Conservation (phyloP, 2,888 invertebrate genomes). For the Thysanoteuthis rhombus region DNA sequence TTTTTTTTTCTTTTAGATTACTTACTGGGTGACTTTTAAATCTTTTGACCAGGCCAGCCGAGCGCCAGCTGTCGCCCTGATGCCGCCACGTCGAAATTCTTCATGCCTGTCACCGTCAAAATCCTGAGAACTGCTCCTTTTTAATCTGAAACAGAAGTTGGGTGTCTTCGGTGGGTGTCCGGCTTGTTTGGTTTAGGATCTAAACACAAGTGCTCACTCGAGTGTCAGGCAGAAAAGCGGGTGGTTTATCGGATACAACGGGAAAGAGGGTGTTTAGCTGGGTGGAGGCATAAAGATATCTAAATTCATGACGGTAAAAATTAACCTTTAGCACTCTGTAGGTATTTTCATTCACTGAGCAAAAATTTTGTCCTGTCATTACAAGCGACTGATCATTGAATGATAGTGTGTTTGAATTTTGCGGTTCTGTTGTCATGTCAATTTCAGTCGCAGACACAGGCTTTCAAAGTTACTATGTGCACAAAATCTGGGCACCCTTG, state of each 20-base stretch:
- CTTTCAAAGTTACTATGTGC: no score
- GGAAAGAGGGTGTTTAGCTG: not conserved
- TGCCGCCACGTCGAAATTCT: conserved; percentile 75
- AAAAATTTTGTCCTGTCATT: no score
- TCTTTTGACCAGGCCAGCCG: conserved; percentile 75
- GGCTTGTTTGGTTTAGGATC: not conserved
- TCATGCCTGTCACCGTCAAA: conserved; percentile 61
- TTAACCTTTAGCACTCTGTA: no score
- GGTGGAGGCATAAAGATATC: not conserved
- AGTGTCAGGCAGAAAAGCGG: not conserved
- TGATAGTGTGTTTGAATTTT: no score
- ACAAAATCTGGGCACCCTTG: no score
- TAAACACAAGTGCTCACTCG: not conserved
- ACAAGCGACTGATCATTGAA: no score
- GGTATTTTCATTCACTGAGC: no score
- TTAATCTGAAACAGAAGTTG: conserved; percentile 46
- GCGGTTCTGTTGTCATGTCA: no score
- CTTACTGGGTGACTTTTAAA: conserved; percentile 53
- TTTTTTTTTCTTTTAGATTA: conserved; percentile 2
- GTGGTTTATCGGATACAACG: not conserved
- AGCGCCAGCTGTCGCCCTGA: conserved; percentile 79
- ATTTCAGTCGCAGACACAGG: no score
- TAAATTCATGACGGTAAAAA: not conserved
- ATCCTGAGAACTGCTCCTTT: conserved; percentile 70
- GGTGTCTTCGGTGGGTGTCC: conserved; percentile 25